These are phyloP conservation scores for Cyphomyrmex costatus DNA, from an alignment of 1,140 invertebrate species.

Conservation along the genomic window DNA sequence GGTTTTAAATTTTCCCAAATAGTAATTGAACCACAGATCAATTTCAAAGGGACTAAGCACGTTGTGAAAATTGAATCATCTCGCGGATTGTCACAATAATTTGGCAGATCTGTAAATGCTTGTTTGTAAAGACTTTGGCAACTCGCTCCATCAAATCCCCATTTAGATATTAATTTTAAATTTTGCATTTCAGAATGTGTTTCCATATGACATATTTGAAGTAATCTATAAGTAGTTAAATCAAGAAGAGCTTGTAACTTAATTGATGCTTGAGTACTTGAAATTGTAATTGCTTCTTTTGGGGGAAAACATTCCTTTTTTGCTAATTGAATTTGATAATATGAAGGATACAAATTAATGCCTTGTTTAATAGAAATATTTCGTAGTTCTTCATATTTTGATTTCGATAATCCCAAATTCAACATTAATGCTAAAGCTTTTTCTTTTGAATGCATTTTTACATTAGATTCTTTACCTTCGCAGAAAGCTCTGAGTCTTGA, in stretches of 20 bases:
- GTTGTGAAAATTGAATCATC: not conserved
- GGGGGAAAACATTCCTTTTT: not conserved
- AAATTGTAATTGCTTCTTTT: not conserved
- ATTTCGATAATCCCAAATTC: not conserved
- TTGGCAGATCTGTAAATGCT: no score
- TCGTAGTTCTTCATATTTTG: not conserved
- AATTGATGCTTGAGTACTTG: not conserved
- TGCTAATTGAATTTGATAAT: not conserved
- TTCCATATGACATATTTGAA: not conserved
- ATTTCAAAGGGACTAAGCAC: not conserved
- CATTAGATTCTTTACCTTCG: no score
- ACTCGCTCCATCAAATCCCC: slow-evolving; percentile 14
- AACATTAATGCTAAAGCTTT: slow-evolving; percentile 7
- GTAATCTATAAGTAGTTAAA: not conserved
- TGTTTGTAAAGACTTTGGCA: not conserved
- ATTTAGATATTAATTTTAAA: slow-evolving; percentile 2
- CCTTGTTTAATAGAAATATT: not conserved
- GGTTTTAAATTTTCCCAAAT: not conserved
- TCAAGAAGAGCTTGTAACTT: not conserved
- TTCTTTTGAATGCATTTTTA: not conserved
- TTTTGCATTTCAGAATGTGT: no score
- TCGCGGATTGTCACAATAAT: no score
- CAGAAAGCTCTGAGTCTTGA: no score
- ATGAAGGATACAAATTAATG: not conserved
- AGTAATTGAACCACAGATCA: not conserved